A percentile compares a stretch with the other conserved stretches of the same genome.
Conservation (phyloP, 2,113 vertebrate genomes). For the Climacteris rufus region DNA sequence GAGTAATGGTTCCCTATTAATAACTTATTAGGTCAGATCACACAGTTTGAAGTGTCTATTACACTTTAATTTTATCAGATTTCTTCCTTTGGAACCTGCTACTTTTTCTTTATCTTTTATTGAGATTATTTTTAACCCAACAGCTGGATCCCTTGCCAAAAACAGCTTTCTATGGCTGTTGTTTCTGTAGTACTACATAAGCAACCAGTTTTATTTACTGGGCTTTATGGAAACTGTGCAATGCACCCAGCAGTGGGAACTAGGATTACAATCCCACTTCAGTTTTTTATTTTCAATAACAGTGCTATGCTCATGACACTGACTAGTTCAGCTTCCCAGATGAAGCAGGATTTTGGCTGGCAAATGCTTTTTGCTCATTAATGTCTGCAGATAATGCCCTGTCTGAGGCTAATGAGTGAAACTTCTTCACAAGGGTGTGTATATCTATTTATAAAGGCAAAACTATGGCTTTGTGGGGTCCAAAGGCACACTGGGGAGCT, state of each 20-base stretch:
- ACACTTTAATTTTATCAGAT: conserved; percentile 81
- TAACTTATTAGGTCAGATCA: conserved; percentile 90
- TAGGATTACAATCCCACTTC: neutral
- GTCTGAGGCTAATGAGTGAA: neutral
- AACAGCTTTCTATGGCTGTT: neutral
- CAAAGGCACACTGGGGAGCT: neutral
- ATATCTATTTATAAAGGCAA: neutral
- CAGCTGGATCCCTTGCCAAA: neutral
- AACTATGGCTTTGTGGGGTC: neutral
- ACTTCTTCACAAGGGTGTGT: neutral
- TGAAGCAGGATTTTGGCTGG: neutral
- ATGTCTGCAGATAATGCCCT: neutral
- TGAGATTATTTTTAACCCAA: conserved; percentile 46
- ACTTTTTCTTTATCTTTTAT: conserved; percentile 61
- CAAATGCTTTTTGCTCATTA: neutral
- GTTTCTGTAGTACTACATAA: neutral
- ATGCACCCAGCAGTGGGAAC: neutral
- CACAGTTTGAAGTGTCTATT: conserved; percentile 82
- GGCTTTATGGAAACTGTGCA: neutral
- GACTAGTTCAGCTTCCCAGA: neutral
- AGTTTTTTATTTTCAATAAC: neutral
- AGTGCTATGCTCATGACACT: neutral
- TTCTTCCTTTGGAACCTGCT: conserved; percentile 66
- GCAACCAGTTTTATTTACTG: neutral
- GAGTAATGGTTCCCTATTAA: conserved; percentile 96